Conservation (phyloP, 2,888 invertebrate genomes). For the Drosophila barbarae region DNA sequence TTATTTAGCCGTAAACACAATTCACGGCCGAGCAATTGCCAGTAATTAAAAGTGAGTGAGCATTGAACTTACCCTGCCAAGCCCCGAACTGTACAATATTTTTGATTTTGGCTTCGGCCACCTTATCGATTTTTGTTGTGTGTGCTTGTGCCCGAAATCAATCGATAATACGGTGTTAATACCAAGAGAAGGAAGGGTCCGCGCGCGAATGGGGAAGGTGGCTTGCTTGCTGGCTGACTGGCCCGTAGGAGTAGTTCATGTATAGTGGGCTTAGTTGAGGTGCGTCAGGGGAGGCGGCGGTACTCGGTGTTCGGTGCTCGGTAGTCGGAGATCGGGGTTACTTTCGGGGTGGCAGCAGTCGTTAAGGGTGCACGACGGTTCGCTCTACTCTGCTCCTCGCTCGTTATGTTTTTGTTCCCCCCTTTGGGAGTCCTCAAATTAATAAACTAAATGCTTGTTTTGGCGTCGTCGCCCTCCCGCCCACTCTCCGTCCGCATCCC, state of each 20-base stretch:
- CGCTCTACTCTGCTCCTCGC: conserved; percentile 25
- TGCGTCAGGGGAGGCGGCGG: conserved; percentile 18
- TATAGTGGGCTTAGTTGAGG: conserved; percentile 33
- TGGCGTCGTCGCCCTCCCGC: conserved; percentile 49
- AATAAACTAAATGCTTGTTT: conserved; percentile 71
- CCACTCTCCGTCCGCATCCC: neutral
- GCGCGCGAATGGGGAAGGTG: conserved; percentile 13
- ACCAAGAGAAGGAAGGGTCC: conserved; percentile 37
- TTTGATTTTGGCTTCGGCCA: conserved; percentile 43
- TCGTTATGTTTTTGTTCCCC: conserved; percentile 44
- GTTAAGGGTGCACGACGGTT: conserved; percentile 40
- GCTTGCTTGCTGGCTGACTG: conserved; percentile 11
- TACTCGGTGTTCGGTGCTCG: conserved; percentile 7
- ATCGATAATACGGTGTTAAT: conserved; percentile 77
- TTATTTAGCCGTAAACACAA: conserved; percentile 13
- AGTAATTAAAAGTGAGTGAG: conserved; percentile 28
- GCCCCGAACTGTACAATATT: conserved; percentile 48
- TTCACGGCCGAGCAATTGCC: conserved; percentile 19
- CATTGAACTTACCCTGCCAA: conserved; percentile 13
- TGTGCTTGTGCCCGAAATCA: conserved; percentile 63
- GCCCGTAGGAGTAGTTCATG: conserved; percentile 31
- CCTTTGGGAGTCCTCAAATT: conserved; percentile 51
- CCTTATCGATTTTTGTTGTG: conserved; percentile 68
- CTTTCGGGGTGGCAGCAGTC: conserved; percentile 15
- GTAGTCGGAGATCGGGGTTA: conserved; percentile 13